These are phyloP conservation scores for Drosophila nannoptera DNA, from an alignment of 1,140 invertebrate species.

Conservation along the genomic window DNA sequence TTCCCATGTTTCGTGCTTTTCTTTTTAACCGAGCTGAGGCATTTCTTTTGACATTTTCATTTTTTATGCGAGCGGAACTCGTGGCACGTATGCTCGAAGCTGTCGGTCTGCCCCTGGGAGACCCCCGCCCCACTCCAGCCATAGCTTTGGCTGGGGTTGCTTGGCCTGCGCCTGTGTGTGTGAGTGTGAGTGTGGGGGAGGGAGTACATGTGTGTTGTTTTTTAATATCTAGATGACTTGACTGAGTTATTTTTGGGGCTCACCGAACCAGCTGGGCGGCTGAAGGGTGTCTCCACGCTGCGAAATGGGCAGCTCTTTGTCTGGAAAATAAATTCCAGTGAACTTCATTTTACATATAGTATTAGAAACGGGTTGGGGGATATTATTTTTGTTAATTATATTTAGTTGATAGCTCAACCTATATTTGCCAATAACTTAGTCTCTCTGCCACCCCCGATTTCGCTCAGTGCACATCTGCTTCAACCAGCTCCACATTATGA, in stretches of 20 bases:
- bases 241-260: constrained; percentile 52
- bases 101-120: constrained; percentile 25
- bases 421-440: neutral
- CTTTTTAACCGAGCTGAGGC: constrained; percentile 57
- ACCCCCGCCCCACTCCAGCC: neutral
- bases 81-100: constrained; percentile 52
- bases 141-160: constrained; percentile 1
- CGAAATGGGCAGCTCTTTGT: constrained; percentile 20
- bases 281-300: constrained; percentile 17
- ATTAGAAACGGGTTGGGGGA: neutral
- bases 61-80: constrained; percentile 45
- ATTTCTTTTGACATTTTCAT: constrained; percentile 55
- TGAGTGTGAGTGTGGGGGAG: constrained; percentile 22
- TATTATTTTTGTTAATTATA: no score
- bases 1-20: constrained; percentile 2
- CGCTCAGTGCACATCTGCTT: constrained; percentile 13
- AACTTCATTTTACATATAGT: neutral
- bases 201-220: constrained; percentile 44
- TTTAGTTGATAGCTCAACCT: no score
- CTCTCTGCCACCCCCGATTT: neutral
- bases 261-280: constrained; percentile 3
- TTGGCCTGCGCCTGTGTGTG: constrained; percentile 15
- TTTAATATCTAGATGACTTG: constrained; percentile 55
- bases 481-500: constrained; percentile 21
- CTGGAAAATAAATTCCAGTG: neutral